Base-by-base conservation (phyloP, 2,797 vertebrate genomes). In the Odontamblyopus lacepedii region DNA sequence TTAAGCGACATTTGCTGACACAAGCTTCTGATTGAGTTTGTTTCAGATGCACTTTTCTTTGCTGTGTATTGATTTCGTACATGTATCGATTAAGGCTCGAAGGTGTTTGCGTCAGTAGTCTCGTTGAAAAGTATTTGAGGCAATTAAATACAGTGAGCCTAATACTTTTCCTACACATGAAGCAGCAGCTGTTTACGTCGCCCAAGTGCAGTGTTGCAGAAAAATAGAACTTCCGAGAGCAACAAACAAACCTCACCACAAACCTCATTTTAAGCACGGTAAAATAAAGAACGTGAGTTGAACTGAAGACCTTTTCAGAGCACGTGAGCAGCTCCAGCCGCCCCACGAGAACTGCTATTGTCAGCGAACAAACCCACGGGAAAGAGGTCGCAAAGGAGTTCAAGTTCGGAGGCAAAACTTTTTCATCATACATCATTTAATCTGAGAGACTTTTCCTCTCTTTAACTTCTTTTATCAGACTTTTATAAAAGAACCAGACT, bases 1-100 rank as follows among this genome's bases (percentile, higher is more conserved):
- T 57, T 23, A 26, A 26, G 23, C 11, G 27, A 61, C 5, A 61
- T 61, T 30, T 62, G 30, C n/a, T 63, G 32, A 38, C 27, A 60
- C 27, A 60, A 16, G 13, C 6, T 60, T 30, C 59, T 6, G 29
- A 63, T 32, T 19, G 5, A 19, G 30, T 63, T 63, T 35, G 30
- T 63, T n/a, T 63, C 61, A 63, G 35, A 63, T 11, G 32, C 32
- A 63, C 16, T 62, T 62, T 35, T 35, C 61, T 63, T 63, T 30
- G 7, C 15, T 16, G 29, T 19, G 30, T 18, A 63, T 63, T 63
- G 61, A 38, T 63, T 38, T 35, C 1, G 18, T n/a, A 5, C 8
- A n/a, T 9, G 61, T 63, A 63, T 63, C n/a, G 30, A 63, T 38
- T 19, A n/a, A 63, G 8, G 61, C 61, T 63, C 35, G 6, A 2